Conservation (phyloP, 2,797 vertebrate genomes). For the Sebastes miniatus region DNA sequence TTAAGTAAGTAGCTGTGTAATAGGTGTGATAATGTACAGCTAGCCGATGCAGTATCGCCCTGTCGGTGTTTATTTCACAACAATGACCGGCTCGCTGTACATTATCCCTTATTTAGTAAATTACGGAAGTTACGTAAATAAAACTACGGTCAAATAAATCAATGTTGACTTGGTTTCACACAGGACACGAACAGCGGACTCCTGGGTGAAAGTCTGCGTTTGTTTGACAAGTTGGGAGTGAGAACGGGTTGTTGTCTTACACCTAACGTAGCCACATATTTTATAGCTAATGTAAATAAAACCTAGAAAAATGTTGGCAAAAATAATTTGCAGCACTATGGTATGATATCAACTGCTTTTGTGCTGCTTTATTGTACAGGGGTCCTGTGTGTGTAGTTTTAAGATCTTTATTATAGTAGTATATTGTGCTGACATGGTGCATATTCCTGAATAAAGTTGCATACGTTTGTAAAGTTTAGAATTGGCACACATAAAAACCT, state of each 20-base stretch:
- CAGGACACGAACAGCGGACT: not conserved
- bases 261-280: no score
- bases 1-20: no score
- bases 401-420: not conserved
- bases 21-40: no score
- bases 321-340: not conserved
- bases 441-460: not conserved
- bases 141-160: no score
- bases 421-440: not conserved
- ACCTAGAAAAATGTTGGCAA: not conserved
- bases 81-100: no score
- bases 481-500: not conserved
- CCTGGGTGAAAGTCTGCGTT: not conserved
- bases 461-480: not conserved
- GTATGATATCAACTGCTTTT: not conserved
- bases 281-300: not conserved
- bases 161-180: not conserved
- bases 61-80: no score
- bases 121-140: no score
- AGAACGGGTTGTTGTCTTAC: not conserved
- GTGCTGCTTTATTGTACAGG: not conserved
- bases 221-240: not conserved
- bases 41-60: no score
- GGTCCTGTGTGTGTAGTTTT: not conserved
- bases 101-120: no score